Base-by-base conservation (phyloP, 2,797 vertebrate genomes). In the Rhadinocentrus ornatus region DNA sequence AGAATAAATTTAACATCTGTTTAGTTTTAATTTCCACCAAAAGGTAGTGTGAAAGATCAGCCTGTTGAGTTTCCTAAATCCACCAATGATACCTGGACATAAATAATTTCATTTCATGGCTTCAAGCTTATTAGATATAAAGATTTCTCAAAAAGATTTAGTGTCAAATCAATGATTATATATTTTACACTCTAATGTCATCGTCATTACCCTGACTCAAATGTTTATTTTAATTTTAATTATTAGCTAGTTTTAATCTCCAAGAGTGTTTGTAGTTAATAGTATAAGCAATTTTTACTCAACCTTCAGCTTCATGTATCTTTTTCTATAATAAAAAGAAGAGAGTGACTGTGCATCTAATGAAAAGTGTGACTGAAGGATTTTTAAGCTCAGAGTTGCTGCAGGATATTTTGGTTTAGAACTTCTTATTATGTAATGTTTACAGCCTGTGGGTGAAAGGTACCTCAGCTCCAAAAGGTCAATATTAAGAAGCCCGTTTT, bases 361-460 rank as follows among this genome's bases (percentile, higher is more conserved):
- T 69, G 20, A 50, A 54, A 29, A 67, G 44, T 69, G 41, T 80
- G 58, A 71, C 63, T 13, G 58, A 39, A 50, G 39, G 52, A 31
- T 61, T 82, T 69, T 48, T 18, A 64, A 41, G 34, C 56, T 26
- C 37, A 58, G 4, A 60, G 20, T 53, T 39, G 59, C 60, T 68
- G 67, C 50, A 69, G 75, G 41, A 62, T 39, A 37, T 61, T 69
- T 54, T 26, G 54, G 55, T 62, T 41, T 55, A 65, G 32, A 54
- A 71, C 68, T 57, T 66, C 15, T 32, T 27, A 32, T 41, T 26
- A 44, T 71, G 63, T 60, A 62, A 71, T 63, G 56, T 80, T 74
- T 68, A 55, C 58, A 61, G 27, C 61, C n/a, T 44, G 35, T 41
- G 29, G 48, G 32, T 32, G 22, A 44, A 34, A 41, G 39, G 31